phyloP scores from a whole-genome alignment of 2,888 invertebrate genomes.

The Epicampocera succincta region DNA sequence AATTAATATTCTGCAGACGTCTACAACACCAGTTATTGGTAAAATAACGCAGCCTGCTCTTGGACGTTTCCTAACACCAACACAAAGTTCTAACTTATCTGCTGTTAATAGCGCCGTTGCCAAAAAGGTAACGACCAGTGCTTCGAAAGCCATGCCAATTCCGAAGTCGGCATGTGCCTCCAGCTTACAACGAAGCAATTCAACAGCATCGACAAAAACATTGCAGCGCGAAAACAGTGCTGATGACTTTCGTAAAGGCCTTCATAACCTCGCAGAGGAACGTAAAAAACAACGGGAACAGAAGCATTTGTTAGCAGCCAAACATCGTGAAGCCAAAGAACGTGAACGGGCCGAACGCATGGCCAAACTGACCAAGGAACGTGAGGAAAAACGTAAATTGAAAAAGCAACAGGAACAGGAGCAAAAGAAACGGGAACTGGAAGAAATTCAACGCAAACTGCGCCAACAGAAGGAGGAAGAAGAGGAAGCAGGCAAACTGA shows the following conservation, averaged over 20 bases:
- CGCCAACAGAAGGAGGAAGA: constrained; percentile 75
- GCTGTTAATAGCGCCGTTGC: constrained; percentile 70
- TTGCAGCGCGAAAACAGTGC: constrained; percentile 78
- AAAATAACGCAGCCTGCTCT: constrained; percentile 73
- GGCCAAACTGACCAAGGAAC: constrained; percentile 78
- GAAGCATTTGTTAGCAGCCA: constrained; percentile 79
- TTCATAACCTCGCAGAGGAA: constrained; percentile 78
- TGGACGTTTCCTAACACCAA: constrained; percentile 79
- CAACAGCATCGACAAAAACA: constrained; percentile 73
- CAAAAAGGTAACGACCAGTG: constrained; percentile 78
- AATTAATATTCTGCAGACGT: constrained; percentile 29
- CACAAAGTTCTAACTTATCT: constrained; percentile 74
- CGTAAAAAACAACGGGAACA: constrained; percentile 80
- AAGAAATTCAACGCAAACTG: constrained; percentile 78
- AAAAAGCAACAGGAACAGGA: constrained; percentile 77
- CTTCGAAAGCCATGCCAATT: constrained; percentile 75
- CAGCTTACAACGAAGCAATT: constrained; percentile 72
- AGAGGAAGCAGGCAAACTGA: constrained; percentile 71
- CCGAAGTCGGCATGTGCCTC: constrained; percentile 72
- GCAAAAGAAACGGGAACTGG: constrained; percentile 77
- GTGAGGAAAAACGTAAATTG: constrained; percentile 78
- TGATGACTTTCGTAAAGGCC: constrained; percentile 79
- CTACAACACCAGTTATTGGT: constrained; percentile 77
- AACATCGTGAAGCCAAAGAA: constrained; percentile 80
- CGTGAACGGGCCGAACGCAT: constrained; percentile 79